Conservation (phyloP, 2,888 invertebrate genomes). For the Neoaliturus tenellus region DNA sequence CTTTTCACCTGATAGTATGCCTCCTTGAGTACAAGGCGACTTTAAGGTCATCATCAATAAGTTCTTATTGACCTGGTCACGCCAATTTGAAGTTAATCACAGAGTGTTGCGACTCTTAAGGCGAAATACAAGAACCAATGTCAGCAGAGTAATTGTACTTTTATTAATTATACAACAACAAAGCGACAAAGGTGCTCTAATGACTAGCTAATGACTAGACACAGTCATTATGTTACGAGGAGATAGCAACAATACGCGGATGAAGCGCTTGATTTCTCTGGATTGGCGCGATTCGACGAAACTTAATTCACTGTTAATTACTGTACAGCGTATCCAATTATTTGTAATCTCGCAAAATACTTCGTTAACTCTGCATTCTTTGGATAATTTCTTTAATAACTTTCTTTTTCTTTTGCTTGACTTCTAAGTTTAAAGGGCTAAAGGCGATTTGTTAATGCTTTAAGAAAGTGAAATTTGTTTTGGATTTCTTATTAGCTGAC, state of each 20-base stretch:
- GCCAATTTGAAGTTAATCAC: not conserved
- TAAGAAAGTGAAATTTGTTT: too few species aligned
- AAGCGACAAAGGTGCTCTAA: not conserved
- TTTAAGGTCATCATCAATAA: too few species aligned
- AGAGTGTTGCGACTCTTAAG: not conserved
- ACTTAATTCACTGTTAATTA: conserved; percentile 5
- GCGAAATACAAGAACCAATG: not conserved
- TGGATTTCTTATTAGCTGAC: too few species aligned
- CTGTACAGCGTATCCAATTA: conserved; percentile 12
- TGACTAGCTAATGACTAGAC: conserved; percentile 7
- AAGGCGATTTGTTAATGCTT: too few species aligned
- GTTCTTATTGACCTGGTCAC: not conserved
- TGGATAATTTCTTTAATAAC: not conserved
- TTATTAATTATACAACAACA: conserved; percentile 20
- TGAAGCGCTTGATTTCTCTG: not conserved
- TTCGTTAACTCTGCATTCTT: conserved; percentile 9
- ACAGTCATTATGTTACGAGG: not conserved
- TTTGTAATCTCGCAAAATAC: conserved; percentile 7
- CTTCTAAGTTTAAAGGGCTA: too few species aligned
- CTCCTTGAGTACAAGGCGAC: too few species aligned
- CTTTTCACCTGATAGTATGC: too few species aligned
- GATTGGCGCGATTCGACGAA: not conserved
- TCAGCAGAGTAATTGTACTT: not conserved
- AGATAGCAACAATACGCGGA: not conserved
- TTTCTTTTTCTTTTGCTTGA: not conserved